Conservation (phyloP, 2,888 invertebrate genomes). For the Barypeithes pellucidus region DNA sequence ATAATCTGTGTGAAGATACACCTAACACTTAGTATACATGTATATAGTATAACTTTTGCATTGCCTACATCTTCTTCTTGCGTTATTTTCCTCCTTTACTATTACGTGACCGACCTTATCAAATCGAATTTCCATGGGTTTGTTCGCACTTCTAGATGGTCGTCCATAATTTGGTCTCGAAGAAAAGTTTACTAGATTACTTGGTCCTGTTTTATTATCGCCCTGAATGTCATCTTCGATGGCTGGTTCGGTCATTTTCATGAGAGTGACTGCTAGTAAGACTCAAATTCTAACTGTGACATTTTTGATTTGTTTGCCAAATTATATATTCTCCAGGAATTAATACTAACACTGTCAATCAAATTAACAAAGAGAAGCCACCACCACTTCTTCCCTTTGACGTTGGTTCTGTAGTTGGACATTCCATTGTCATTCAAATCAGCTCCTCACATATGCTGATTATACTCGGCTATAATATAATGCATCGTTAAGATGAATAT, state of each 20-base stretch:
- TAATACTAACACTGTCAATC: background rate
- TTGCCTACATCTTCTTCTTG: too few species aligned
- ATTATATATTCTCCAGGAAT: conserved; percentile 4
- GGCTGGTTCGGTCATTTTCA: background rate
- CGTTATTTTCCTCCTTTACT: too few species aligned
- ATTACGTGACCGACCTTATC: too few species aligned
- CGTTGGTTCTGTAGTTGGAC: conserved; percentile 16
- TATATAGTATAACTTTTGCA: too few species aligned
- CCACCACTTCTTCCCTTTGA: conserved; percentile 50
- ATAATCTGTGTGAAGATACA: too few species aligned
- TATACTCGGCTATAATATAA: conserved; percentile 21
- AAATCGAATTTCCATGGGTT: too few species aligned
- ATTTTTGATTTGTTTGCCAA: background rate
- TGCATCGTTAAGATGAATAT: too few species aligned
- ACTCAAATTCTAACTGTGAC: background rate
- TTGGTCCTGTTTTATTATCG: background rate
- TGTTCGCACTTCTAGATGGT: too few species aligned
- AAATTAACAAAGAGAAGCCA: conserved; percentile 23
- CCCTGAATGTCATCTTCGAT: background rate
- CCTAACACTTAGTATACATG: too few species aligned
- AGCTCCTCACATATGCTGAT: conserved; percentile 38
- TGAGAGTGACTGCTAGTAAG: background rate
- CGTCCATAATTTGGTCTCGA: too few species aligned
- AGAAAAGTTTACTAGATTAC: background rate
- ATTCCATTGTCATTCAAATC: conserved; percentile 36